Evolutionary conservation across 2,888 invertebrate species (phyloP).

Genomic region (Cerastis leucographa): DNA sequence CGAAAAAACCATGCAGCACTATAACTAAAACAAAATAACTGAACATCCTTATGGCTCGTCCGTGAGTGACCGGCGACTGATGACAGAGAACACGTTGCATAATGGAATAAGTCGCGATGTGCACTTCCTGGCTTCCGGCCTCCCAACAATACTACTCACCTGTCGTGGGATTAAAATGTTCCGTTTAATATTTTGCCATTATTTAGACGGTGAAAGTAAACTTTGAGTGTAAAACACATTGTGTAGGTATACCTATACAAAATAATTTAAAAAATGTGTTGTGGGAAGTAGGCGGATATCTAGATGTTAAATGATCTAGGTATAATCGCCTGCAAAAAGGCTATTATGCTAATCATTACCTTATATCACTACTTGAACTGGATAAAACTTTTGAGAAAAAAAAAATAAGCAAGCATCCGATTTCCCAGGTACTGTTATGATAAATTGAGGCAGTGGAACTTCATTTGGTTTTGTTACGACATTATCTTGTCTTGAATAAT

Average conservation of each 20-base stretch:
- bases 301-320: conserved; percentile 21
- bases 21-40: conserved; percentile 45
- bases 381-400: neutral
- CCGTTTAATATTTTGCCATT: conserved; percentile 65
- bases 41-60: conserved; percentile 55
- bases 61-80: conserved; percentile 57
- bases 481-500: neutral
- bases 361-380: neutral
- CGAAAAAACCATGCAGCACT: neutral
- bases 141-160: conserved; percentile 65
- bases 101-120: conserved; percentile 69
- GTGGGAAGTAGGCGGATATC: conserved; percentile 20
- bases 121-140: conserved; percentile 74
- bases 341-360: neutral
- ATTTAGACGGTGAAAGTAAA: conserved; percentile 69
- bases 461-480: neutral
- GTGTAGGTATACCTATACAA: conserved; percentile 39
- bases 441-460: conserved; percentile 1
- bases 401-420: neutral
- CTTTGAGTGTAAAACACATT: conserved; percentile 43
- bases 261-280: conserved; percentile 23
- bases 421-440: neutral
- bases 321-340: conserved; percentile 19
- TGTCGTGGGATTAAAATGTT: conserved; percentile 72
- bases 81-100: conserved; percentile 63